Evolutionary conservation across 2,113 vertebrate genomes (phyloP).

Genomic region (Gallinago media): DNA sequence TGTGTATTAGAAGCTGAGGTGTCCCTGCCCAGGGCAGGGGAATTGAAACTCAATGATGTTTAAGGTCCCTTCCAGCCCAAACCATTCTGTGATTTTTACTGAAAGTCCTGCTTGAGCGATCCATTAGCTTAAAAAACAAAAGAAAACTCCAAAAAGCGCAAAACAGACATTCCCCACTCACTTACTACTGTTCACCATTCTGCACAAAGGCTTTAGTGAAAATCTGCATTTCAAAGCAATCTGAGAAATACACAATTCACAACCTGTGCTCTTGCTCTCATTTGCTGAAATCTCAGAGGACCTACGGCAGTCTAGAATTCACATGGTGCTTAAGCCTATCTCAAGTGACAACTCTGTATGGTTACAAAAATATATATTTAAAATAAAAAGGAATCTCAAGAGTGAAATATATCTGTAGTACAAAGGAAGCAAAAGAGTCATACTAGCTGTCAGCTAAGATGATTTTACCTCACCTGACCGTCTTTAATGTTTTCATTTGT

Average conservation of each 20-base stretch:
- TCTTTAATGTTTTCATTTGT: background rate
- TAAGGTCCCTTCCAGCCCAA: no score
- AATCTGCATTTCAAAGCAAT: background rate
- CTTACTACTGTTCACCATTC: background rate
- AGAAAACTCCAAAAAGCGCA: background rate
- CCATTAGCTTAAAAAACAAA: background rate
- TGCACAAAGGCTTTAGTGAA: background rate
- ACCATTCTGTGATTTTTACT: background rate
- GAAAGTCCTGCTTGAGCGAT: background rate
- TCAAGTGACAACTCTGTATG: background rate
- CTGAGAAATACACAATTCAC: background rate
- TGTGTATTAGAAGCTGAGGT: no score
- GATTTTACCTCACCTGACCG: background rate
- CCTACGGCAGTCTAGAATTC: background rate
- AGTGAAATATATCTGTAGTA: background rate
- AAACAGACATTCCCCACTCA: background rate
- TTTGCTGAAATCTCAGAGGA: background rate
- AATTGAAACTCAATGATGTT: no score
- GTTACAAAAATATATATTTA: background rate
- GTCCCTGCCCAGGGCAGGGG: no score
- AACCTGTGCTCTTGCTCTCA: background rate
- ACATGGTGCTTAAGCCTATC: background rate
- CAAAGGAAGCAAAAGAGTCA: background rate
- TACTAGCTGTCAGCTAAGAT: background rate
- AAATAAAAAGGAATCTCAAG: background rate